phyloP scores from a whole-genome alignment of 2,888 invertebrate genomes.

The Melinopterus prodromus region DNA sequence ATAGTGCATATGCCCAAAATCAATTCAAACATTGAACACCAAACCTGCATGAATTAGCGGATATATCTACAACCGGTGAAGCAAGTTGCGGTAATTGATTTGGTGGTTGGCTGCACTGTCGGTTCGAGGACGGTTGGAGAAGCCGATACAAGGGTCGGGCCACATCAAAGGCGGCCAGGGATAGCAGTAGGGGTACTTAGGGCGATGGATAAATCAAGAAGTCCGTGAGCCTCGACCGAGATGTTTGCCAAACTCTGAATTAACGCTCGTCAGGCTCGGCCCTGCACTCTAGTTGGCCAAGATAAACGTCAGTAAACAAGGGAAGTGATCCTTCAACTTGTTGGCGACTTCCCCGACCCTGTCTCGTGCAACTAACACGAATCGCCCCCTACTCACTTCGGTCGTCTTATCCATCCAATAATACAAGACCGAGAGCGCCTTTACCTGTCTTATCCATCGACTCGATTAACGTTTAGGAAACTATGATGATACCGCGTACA shows the following conservation, averaged over 20 bases:
- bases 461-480: no score
- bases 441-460: no score
- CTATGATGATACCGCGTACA: no score
- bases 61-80: background rate
- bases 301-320: constrained; percentile 4
- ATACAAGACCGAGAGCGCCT: no score
- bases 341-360: background rate
- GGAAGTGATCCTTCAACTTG: background rate
- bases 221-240: background rate
- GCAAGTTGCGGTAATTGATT: background rate
- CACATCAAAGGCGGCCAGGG: background rate
- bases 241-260: background rate
- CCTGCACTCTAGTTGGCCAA: background rate
- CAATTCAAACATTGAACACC: no score
- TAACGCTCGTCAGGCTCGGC: background rate
- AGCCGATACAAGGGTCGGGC: background rate
- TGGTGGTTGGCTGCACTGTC: background rate
- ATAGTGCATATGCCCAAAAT: no score
- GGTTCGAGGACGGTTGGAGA: background rate
- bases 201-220: background rate
- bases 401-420: no score
- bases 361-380: background rate
- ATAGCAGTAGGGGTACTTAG: background rate
- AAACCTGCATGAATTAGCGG: background rate
- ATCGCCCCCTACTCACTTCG: no score